Conservation (phyloP, 2,113 vertebrate genomes). For the Cyphomyrus discorhynchus region DNA sequence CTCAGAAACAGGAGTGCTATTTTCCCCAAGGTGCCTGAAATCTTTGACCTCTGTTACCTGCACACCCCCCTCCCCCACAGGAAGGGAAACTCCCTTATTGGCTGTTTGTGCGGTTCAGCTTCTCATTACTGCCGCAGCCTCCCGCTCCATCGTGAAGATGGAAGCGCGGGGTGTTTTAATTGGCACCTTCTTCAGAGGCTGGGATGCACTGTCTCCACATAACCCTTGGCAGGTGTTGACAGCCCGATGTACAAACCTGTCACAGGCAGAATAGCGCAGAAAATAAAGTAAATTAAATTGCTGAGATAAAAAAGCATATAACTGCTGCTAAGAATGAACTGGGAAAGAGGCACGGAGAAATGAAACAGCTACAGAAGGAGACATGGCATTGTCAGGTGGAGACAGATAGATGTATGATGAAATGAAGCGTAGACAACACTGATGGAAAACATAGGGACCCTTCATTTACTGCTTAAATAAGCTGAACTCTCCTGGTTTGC, state of each 20-base stretch:
- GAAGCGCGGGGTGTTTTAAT: neutral
- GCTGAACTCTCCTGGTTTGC: neutral
- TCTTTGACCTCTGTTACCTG: neutral
- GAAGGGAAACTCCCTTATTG: neutral
- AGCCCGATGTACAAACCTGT: conserved; percentile 7
- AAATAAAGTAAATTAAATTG: conserved; percentile 11
- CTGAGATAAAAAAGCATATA: neutral
- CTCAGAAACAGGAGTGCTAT: neutral
- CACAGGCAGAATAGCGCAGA: neutral
- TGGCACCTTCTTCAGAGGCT: conserved; percentile 18
- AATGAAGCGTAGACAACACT: neutral
- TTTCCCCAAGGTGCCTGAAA: neutral
- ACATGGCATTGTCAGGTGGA: neutral
- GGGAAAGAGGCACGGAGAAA: neutral
- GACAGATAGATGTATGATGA: conserved; percentile 4
- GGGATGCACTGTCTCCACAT: neutral
- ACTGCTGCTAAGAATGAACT: neutral
- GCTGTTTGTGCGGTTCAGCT: neutral
- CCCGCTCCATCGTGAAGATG: neutral
- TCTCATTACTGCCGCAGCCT: neutral
- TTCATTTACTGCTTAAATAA: conserved; percentile 1
- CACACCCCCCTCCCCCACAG: neutral
- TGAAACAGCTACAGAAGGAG: neutral
- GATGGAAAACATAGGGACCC: neutral
- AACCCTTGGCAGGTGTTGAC: conserved; percentile 20